Base-by-base conservation (phyloP, 2,113 vertebrate genomes). In the Balaenoptera acutorostrata region DNA sequence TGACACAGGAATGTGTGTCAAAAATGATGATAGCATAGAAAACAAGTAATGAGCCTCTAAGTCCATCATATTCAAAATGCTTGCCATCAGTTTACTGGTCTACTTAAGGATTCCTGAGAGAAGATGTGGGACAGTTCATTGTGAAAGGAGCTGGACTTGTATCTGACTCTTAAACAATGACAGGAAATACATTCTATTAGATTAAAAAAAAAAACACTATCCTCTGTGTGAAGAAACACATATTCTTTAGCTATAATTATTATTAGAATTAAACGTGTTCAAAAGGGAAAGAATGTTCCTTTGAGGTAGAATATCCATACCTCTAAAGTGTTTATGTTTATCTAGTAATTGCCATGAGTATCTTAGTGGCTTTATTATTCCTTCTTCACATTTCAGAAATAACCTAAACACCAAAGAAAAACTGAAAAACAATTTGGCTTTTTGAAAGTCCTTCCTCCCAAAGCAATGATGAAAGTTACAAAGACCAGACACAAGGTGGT, bases 331-430 rank as follows among this genome's bases (percentile, higher is more conserved):
- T 74, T 90, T 66, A 84, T 23, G 5, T 25, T 18, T 78, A 74
- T 33, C 23, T 46, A 95, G 77, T 86, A 91, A 82, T 59, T 63
- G 57, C 59, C 31, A 8, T 13, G 64, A 92, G 11, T 39, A n/a
- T 63, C 55, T 81, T n/a, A 82, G 31, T 33, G 12, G 31, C 21
- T 20, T 33, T 72, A 6, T 69, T 44, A 46, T 64, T 89, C 33
- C 36, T 87, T 81, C 20, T 23, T 94, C 78, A 80, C 69, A 61
- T 44, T 93, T 77, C 46, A 94, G 71, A 96, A 68, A 94, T 41
- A 88, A 69, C 1, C 4, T 88, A 84, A 82, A 83, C n/a, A 77
- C 0, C 8, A 72, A 61, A 85, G 59, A 55, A 90, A 94, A 59
- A 72, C 11, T 29, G 36, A 10, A 88, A 81, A 87, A 31, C 57